Evolutionary conservation across 2,113 vertebrate genomes (phyloP).

Genomic region (Acanthisitta chloris): DNA sequence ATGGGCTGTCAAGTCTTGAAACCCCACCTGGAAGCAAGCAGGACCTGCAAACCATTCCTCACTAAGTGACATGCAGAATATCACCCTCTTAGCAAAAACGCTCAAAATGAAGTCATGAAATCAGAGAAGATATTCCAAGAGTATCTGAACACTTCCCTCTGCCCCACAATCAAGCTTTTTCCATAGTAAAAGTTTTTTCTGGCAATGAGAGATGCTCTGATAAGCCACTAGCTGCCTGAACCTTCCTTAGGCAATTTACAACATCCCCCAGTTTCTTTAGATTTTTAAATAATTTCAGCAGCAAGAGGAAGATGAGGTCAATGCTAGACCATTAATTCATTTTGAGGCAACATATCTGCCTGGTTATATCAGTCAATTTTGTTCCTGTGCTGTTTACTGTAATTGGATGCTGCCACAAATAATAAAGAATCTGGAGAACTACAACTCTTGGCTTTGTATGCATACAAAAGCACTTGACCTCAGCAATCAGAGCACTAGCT

Average conservation of each 20-base stretch:
- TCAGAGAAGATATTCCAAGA: background rate
- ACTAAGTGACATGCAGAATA: background rate
- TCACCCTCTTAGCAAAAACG: background rate
- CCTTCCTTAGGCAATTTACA: background rate
- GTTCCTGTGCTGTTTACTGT: background rate
- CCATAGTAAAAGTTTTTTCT: background rate
- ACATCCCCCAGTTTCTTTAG: background rate
- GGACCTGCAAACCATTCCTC: background rate
- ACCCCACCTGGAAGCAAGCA: background rate
- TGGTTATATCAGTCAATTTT: background rate
- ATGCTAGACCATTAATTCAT: background rate
- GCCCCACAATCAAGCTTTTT: background rate
- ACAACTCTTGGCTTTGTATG: background rate
- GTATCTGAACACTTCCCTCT: background rate
- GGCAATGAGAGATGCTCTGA: background rate
- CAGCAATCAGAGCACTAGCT: background rate
- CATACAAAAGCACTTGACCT: background rate
- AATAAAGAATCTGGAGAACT: background rate
- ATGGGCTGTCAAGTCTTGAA: background rate
- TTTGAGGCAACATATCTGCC: background rate
- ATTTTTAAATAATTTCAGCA: no score
- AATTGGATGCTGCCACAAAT: background rate
- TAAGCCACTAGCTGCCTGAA: background rate
- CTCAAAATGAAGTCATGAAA: background rate
- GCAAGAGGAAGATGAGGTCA: background rate